These are phyloP conservation scores for Dexiosoma caninum DNA, from an alignment of 2,888 invertebrate species.

Conservation along the genomic window DNA sequence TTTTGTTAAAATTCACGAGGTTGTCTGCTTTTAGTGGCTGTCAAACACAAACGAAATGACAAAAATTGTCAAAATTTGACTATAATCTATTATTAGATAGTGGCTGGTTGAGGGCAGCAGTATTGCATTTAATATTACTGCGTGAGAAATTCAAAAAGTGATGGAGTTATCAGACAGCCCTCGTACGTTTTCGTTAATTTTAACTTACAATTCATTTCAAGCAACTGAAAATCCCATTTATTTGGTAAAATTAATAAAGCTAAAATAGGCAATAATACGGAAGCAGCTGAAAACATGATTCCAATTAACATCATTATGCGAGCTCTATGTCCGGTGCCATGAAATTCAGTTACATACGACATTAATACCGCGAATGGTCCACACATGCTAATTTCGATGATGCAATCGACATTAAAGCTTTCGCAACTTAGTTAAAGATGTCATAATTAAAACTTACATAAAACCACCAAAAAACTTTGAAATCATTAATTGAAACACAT, in stretches of 20 bases:
- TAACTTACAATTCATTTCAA: constrained; percentile 69
- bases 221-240: constrained; percentile 79
- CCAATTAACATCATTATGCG: constrained; percentile 84
- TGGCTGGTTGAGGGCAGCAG: too few species aligned
- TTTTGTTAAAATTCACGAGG: too few species aligned
- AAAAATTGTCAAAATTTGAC: too few species aligned
- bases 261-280: constrained; percentile 82
- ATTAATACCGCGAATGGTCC: constrained; percentile 87
- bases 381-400: constrained; percentile 78
- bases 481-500: constrained; percentile 82
- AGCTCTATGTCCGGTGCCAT: constrained; percentile 82
- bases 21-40: too few species aligned
- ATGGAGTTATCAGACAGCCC: too few species aligned
- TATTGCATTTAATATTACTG: too few species aligned
- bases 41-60: too few species aligned
- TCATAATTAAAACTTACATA: constrained; percentile 80
- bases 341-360: constrained; percentile 86
- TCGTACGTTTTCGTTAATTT: background rate
- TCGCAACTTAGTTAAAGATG: background rate
- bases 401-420: background rate
- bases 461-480: constrained; percentile 86
- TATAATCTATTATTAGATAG: too few species aligned
- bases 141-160: too few species aligned
- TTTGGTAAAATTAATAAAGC: constrained; percentile 86
- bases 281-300: constrained; percentile 82